These are phyloP conservation scores for Cistogaster globosa DNA, from an alignment of 2,888 invertebrate genomes.

Conservation along the genomic window DNA sequence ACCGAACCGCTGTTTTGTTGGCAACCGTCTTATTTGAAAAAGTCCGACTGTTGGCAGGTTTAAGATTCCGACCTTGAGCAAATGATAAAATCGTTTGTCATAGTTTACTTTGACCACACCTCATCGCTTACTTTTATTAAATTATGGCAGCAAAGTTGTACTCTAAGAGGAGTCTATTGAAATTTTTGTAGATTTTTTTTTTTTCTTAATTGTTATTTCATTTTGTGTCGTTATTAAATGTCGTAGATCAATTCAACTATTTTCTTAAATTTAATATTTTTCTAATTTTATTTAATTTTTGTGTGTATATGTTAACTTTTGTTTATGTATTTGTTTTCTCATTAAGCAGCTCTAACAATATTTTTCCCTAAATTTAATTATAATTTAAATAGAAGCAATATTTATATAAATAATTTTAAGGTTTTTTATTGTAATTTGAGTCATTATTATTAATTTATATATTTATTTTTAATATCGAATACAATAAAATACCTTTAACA, in stretches of 20 bases:
- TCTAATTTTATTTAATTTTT: slow-evolving; percentile 37
- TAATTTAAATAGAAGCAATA: slow-evolving; percentile 38
- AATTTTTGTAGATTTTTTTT: neutral
- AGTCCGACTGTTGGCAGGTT: too few relatives aligned
- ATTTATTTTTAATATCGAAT: slow-evolving; percentile 58
- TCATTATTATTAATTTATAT: slow-evolving; percentile 64
- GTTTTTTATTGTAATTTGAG: slow-evolving; percentile 68
- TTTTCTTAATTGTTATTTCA: slow-evolving; percentile 1
- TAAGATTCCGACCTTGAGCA: too few relatives aligned
- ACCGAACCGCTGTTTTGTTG: too few relatives aligned
- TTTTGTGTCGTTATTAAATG: slow-evolving; percentile 20
- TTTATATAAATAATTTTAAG: slow-evolving; percentile 55
- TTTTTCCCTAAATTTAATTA: neutral
- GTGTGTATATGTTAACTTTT: slow-evolving; percentile 23
- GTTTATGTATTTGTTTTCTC: neutral
- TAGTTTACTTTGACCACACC: too few relatives aligned
- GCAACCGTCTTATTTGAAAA: too few relatives aligned
- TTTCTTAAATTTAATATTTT: slow-evolving; percentile 4
- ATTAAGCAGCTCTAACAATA: slow-evolving; percentile 56
- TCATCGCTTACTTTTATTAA: too few relatives aligned
- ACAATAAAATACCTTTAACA: slow-evolving; percentile 58
- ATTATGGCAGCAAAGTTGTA: neutral
- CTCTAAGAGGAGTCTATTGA: neutral
- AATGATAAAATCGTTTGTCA: too few relatives aligned
- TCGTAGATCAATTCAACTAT: slow-evolving; percentile 31